Base-by-base conservation (phyloP, 1,140 invertebrate species). In the Formica selysi region DNA sequence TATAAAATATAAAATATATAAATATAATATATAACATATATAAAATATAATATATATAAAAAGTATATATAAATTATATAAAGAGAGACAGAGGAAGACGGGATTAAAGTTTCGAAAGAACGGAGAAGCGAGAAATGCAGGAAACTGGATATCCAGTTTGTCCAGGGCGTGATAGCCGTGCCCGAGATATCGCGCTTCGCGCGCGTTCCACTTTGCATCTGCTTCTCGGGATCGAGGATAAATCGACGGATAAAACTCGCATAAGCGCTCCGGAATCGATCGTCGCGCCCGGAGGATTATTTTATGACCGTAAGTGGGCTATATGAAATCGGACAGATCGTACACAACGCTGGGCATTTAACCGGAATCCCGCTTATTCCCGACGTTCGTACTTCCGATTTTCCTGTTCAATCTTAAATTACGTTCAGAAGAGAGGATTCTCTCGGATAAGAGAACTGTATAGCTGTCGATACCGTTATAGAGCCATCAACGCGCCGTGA, bases 71-170 rank as follows among this genome's bases (percentile, higher is more conserved):
- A 41, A 41, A 41, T 41, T 8, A 41, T 8, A 41, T 41, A 44
- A 44, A 44, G 10, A 44, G 41, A 44, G 41, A 44, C 2, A 44
- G 41, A 44, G 29, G 6, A 11, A 59, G 61, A 73, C 64, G 51
- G 86, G 89, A 91, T 91, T 91, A 91, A 89, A 79, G 89, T 79
- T 71, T 91, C 79, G 89, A 90, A 90, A 91, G 89, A 68, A 81
- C 80, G 79, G 89, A 83, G 89, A 90, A 90, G 76, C 86, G 74
- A 91, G 90, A 91, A 91, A 91, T 91, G 87, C 87, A 90, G 90
- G 90, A 91, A 90, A 91, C 89, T 91, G 90, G 89, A 91, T 91
- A 91, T 91, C 89, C 87, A 91, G 89, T 90, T 90, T 91, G 89
- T 91, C 87, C 87, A 44, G 90, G 61, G 64, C 86, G 83, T 86